phyloP scores from a whole-genome alignment of 35 echinoderm and acorn worm genomes.

The Ophiothrix spiculata region DNA sequence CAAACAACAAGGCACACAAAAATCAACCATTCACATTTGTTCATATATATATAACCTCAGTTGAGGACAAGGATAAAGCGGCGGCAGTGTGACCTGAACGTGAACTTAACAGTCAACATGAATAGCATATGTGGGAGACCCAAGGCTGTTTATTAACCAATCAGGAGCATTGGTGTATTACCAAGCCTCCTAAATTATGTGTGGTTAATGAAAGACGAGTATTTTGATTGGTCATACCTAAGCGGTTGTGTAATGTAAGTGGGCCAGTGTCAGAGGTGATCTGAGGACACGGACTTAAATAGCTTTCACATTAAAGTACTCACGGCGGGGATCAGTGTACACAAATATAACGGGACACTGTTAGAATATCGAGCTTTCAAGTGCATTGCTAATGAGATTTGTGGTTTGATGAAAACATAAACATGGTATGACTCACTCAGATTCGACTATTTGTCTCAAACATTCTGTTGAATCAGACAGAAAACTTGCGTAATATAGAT shows the following conservation, averaged over 20 bases:
- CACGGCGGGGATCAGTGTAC: not conserved
- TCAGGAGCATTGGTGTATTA: not conserved
- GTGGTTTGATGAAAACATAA: not conserved
- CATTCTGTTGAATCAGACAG: too few species aligned
- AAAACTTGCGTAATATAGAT: too few species aligned
- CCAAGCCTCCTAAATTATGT: not conserved
- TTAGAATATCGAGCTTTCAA: not conserved
- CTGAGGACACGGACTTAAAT: slow-evolving; percentile 10
- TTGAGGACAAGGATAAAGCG: slow-evolving; percentile 9
- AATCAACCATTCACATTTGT: slow-evolving; percentile 9
- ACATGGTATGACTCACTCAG: not conserved
- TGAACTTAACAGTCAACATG: slow-evolving; percentile 15
- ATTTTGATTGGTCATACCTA: slow-evolving; percentile 9
- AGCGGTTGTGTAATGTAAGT: slow-evolving; percentile 5
- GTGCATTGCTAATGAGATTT: not conserved
- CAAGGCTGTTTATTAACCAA: slow-evolving; percentile 8
- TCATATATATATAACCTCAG: slow-evolving; percentile 13
- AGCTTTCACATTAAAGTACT: slow-evolving; percentile 10
- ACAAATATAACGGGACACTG: not conserved
- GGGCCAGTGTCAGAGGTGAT: slow-evolving; percentile 13
- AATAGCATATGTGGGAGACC: slow-evolving; percentile 12
- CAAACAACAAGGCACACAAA: slow-evolving; percentile 11
- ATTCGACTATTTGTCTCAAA: too few species aligned
- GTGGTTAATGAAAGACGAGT: not conserved
- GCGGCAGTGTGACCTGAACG: slow-evolving; percentile 7